Conservation (phyloP, 2,888 invertebrate genomes). For the Nomada ferruginata region DNA sequence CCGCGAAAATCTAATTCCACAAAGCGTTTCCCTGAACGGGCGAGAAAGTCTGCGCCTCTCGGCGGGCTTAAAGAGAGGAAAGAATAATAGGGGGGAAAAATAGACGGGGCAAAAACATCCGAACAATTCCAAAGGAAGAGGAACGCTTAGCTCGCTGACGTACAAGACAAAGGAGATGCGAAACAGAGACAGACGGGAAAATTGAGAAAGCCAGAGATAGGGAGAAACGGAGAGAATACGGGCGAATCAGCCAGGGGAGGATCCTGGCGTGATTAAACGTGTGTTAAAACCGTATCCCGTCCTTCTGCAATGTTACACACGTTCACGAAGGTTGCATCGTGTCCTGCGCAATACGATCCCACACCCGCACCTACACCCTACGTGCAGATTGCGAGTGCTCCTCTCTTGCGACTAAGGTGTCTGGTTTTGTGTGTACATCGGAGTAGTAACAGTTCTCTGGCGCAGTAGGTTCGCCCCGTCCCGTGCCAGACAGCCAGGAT, state of each 20-base stretch:
- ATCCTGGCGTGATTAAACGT: constrained; percentile 71
- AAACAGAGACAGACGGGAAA: constrained; percentile 5
- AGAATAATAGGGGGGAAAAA: neutral
- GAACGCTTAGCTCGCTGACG: constrained; percentile 14
- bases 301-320: constrained; percentile 38
- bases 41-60: constrained; percentile 17
- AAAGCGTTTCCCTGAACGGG: constrained; percentile 2
- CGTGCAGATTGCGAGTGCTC: constrained; percentile 42
- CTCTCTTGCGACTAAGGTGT: constrained; percentile 46
- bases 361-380: constrained; percentile 19
- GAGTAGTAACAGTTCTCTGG: constrained; percentile 43
- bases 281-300: constrained; percentile 65
- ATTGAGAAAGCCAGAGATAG: constrained; percentile 4
- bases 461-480: constrained; percentile 46
- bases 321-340: constrained; percentile 37
- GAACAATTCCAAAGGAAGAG: constrained; percentile 14
- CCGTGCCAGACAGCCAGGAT: constrained; percentile 38
- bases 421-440: constrained; percentile 38
- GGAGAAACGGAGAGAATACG: constrained; percentile 24
- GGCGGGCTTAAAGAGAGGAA: constrained; percentile 2
- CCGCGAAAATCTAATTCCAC: constrained; percentile 15
- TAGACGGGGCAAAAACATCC: constrained; percentile 10
- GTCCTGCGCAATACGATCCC: constrained; percentile 39
- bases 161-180: constrained; percentile 23
- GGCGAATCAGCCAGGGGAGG: constrained; percentile 39